Evolutionary conservation across 2,888 invertebrate species (phyloP), one percentile per base, ranked within the genome.

Genomic region (Agrenia bidenticulata): DNA sequence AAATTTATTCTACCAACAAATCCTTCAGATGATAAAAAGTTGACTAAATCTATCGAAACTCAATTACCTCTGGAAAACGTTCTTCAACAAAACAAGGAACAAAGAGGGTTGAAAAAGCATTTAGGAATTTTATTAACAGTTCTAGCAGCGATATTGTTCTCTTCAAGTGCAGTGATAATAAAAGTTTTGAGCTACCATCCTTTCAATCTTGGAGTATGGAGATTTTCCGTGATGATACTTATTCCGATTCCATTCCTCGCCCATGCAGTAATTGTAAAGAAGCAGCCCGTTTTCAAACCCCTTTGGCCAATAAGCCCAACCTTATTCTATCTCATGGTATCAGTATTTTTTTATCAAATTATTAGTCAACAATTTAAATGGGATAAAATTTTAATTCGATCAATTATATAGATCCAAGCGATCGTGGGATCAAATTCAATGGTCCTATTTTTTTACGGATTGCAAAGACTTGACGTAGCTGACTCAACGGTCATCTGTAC

Each of bases 171-270:
- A 0, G 53, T 69, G 11, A 50, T 67, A 2, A 63, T 72, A 15
- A 72, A 72, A 41, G 26, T 69, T 1, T 19, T 72, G 15, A 42
- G 57, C n/a, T 69, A 65, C 41, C 64, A 72, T 41, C 69, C 71
- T 1, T 63, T 72, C 55, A 69, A 69, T 23, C 45, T 72, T 27
- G 71, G 67, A 19, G 63, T 69, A 0, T 72, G 71, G 71, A n/a
- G 71, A 49, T 72, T 71, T 45, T 23, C 24, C 1, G 27, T 71
- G 23, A 69, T 72, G 71, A 55, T 42, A 11, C 13, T 63, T 4
- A 63, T 72, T 39, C 66, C 71, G n/a, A 63, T 69, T 13, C 71
- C 71, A 5, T 64, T 71, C 50, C 13, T 71, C 15, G 17, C 59
- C 7, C 68, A 71, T 17, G 53, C 61, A 15, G n/a, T 45, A 2